Conservation (phyloP, 2,113 vertebrate species). For the Cephalopterus ornatus region DNA sequence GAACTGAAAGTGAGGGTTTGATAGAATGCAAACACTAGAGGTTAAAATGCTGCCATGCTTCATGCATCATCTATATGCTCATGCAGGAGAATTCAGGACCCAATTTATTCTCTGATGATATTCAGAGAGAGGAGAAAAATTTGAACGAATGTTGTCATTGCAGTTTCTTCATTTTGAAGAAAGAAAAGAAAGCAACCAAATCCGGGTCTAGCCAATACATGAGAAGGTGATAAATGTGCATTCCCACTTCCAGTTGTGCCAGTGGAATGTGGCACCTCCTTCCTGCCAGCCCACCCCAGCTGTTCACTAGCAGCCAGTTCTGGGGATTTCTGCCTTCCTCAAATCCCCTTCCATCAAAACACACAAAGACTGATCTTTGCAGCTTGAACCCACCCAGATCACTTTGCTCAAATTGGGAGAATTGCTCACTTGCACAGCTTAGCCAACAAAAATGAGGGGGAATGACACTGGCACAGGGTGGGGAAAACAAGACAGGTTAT, state of each 20-base stretch:
- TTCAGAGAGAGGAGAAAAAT: neutral
- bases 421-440: neutral
- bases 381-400: neutral
- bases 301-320: neutral
- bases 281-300: neutral
- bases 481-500: neutral
- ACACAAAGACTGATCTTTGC: accelerated
- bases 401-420: neutral
- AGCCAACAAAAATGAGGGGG: neutral
- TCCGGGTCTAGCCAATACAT: neutral
- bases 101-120: neutral
- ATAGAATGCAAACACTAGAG: neutral
- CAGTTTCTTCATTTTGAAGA: neutral
- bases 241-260: neutral
- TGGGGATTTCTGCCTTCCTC: neutral
- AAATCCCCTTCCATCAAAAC: neutral
- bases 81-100: neutral
- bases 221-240: neutral
- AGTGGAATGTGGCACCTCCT: neutral
- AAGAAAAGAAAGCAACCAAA: neutral
- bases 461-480: neutral
- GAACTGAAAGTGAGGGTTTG: neutral
- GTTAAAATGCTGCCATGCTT: neutral
- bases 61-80: neutral
- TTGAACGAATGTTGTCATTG: neutral